Percentiles rank a stretch among this genome's conserved stretches.
phyloP scores from a whole-genome alignment of 2,888 invertebrate species.

The Labia minor region DNA sequence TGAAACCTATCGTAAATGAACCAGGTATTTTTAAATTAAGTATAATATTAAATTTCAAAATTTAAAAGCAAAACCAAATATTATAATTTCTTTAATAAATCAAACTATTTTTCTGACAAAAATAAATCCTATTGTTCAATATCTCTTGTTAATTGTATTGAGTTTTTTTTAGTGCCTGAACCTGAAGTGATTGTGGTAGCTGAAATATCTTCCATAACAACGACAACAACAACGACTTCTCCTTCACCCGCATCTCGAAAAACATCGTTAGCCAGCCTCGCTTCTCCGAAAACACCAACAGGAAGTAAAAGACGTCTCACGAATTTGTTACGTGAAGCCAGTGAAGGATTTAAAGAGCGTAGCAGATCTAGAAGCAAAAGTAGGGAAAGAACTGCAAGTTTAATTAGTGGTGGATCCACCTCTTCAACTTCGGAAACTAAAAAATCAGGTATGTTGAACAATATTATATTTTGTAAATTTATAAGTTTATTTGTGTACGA shows the following conservation, averaged over 20 bases:
- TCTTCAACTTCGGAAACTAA: neutral
- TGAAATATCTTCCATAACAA: conserved; percentile 16
- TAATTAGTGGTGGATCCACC: neutral
- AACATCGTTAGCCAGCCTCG: conserved; percentile 66
- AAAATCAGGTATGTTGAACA: neutral
- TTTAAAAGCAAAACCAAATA: neutral
- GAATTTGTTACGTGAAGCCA: conserved; percentile 35
- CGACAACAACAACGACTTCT: conserved; percentile 45
- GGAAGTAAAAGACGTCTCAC: conserved; percentile 28
- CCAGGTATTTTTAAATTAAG: neutral
- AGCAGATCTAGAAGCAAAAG: conserved; percentile 55
- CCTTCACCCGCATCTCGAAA: conserved; percentile 62
- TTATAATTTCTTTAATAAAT: no score
- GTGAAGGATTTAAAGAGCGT: conserved; percentile 34
- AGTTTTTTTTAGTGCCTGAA: neutral
- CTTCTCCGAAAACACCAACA: conserved; percentile 24
- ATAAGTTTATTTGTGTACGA: no score
- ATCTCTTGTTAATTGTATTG: no score
- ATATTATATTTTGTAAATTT: no score
- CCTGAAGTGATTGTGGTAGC: neutral
- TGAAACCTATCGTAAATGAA: conserved; percentile 14
- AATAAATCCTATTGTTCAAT: no score
- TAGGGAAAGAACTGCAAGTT: conserved; percentile 41
- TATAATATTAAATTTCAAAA: neutral
- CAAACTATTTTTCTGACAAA: no score